Conservation (phyloP, 2,888 invertebrate genomes). For the Perdita meconis region DNA sequence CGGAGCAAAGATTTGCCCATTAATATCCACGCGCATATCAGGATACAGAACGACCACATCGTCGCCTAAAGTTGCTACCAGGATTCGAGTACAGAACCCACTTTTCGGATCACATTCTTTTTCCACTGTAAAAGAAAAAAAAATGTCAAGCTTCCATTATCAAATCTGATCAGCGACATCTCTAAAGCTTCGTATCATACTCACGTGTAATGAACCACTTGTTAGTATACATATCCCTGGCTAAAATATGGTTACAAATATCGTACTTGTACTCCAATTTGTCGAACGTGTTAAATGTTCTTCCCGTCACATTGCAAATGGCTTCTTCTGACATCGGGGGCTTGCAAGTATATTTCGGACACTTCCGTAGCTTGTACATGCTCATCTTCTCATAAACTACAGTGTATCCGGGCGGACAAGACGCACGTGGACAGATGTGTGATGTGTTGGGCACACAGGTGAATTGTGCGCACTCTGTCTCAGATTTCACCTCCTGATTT, state of each 20-base stretch:
- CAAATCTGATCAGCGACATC: background rate
- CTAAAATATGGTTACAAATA: conserved; percentile 91
- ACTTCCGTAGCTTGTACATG: conserved; percentile 70
- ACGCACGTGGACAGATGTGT: conserved; percentile 84
- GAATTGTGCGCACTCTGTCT: conserved; percentile 85
- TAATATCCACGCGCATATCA: conserved; percentile 77
- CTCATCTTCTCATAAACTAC: conserved; percentile 85
- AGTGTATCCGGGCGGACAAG: conserved; percentile 87
- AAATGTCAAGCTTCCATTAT: background rate
- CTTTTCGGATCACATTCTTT: conserved; percentile 87
- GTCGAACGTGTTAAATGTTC: conserved; percentile 92
- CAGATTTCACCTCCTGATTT: background rate
- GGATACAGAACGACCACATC: conserved; percentile 85
- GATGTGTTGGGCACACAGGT: conserved; percentile 86
- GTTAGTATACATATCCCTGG: conserved; percentile 88
- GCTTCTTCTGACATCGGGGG: conserved; percentile 88
- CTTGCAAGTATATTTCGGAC: conserved; percentile 87
- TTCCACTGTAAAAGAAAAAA: conserved; percentile 85
- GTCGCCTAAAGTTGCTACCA: conserved; percentile 89
- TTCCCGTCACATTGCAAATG: conserved; percentile 90
- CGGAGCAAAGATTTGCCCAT: conserved; percentile 79
- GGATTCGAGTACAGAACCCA: conserved; percentile 86
- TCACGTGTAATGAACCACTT: conserved; percentile 90
- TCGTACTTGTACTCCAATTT: conserved; percentile 91
- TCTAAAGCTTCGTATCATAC: conserved; percentile 66